phyloP scores from a whole-genome alignment of 2,888 invertebrate species.

The Barypeithes pellucidus region DNA sequence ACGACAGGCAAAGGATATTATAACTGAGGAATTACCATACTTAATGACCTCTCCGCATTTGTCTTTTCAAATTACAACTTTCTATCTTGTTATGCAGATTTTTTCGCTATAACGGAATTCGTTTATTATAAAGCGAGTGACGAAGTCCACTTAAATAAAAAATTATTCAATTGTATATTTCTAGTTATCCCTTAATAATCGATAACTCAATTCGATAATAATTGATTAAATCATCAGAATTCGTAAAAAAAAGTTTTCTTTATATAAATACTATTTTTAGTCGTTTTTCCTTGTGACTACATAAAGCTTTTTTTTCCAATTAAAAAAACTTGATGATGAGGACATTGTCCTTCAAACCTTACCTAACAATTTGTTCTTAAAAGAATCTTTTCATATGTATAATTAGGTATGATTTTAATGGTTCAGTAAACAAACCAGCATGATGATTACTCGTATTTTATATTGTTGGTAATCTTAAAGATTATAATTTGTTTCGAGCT shows the following conservation, averaged over 20 bases:
- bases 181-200: too few species aligned
- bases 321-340: background rate
- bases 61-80: too few species aligned
- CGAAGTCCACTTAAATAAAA: too few species aligned
- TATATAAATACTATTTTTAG: conserved; percentile 1
- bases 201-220: too few species aligned
- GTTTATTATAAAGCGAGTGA: too few species aligned
- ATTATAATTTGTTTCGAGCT: background rate
- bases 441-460: conserved; percentile 2
- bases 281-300: background rate
- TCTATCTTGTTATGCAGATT: too few species aligned
- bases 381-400: background rate
- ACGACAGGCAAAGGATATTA: too few species aligned
- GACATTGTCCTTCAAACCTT: background rate
- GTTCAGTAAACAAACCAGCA: background rate
- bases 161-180: too few species aligned
- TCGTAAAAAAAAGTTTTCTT: background rate
- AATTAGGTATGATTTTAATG: background rate
- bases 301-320: background rate
- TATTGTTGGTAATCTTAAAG: conserved; percentile 1
- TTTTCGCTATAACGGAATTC: too few species aligned
- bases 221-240: too few species aligned
- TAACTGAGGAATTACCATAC: too few species aligned
- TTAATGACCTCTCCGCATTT: too few species aligned
- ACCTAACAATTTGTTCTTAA: background rate